Evolutionary conservation across 2,888 invertebrate species (phyloP).

Genomic region (Nebria salina): DNA sequence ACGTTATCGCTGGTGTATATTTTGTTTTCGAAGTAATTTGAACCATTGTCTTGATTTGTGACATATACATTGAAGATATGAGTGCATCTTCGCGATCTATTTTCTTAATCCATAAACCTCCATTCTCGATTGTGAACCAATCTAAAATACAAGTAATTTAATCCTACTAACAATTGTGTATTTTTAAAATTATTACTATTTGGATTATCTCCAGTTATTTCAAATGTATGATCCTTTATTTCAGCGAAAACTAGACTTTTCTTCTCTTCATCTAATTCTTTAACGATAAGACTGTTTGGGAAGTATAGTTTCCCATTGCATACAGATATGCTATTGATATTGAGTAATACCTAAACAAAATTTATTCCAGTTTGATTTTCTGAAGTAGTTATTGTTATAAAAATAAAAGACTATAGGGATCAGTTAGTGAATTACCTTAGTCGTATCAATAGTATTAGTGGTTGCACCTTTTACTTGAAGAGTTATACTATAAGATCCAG

Average conservation of each 20-base stretch:
- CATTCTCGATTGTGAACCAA: constrained; percentile 23
- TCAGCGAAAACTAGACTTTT: not conserved
- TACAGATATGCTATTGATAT: not conserved
- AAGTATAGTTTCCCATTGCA: constrained; percentile 13
- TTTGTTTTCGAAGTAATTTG: not conserved
- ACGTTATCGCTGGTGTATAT: not conserved
- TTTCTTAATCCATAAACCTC: constrained; percentile 4
- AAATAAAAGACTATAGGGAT: too few relatives aligned
- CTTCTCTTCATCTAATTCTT: constrained; percentile 5
- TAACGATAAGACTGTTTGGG: constrained; percentile 18
- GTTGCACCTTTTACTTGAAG: constrained; percentile 53
- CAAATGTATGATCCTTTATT: not conserved
- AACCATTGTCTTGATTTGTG: constrained; percentile 61
- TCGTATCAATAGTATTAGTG: constrained; percentile 48
- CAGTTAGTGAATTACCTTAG: constrained; percentile 55
- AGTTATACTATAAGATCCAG: constrained; percentile 59
- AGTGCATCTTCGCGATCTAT: constrained; percentile 65
- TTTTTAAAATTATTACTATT: not conserved
- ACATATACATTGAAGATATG: constrained; percentile 64
- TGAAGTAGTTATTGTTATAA: too few relatives aligned
- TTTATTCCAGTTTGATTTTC: too few relatives aligned
- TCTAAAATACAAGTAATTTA: constrained; percentile 4
- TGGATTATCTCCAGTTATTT: constrained; percentile 14
- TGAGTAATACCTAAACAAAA: not conserved
- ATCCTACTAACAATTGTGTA: not conserved